Base-by-base conservation (phyloP, 2,797 vertebrate genomes). In the Clamator glandarius region DNA sequence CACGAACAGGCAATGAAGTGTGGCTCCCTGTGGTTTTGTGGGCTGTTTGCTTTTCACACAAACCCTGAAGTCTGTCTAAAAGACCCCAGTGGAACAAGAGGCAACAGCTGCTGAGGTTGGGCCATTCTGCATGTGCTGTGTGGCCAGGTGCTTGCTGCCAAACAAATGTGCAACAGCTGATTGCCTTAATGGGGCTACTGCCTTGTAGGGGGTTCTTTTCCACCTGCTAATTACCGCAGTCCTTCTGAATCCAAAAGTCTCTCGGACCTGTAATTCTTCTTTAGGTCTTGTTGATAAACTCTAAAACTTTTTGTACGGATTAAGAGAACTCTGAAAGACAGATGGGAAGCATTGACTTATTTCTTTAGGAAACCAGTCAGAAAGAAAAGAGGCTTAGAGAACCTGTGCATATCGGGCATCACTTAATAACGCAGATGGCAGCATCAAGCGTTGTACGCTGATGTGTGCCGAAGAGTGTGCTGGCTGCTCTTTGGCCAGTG, bases 401-500 rank as follows among this genome's bases (percentile, higher is more conserved):
- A n/a, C 19, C n/a, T 33, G 11, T 62, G 67, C 15, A 5, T 11
- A 31, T 76, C 33, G n/a, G 66, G 29, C 8, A 3, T 58, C 31
- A 41, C 41, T 94, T 61, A 41, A 7, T 73, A 76, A 63, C 0
- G 0, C 55, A 50, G n/a, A 9, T 0, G 2, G 41, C 57, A 55
- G 20, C 2, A 0, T 59, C 28, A 81, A 69, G 35, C 2, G 0
- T 59, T n/a, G 14, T 29, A 3, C 58, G 33, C 25, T 72, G 33
- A 6, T 3, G 16, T 29, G 44, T 54, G 64, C 50, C 7, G 36
- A 42, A 55, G 41, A 25, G 25, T 7, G 7, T 28, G 29, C 18
- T 39, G 59, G 83, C 42, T 61, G 24, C 15, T 80, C 41, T 59
- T 80, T 2, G 3, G 21, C n/a, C 33, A 31, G 12, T 78, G 76